A percentile compares a stretch with the other conserved stretches of the same genome.
Evolutionary conservation across 2,888 invertebrate species (phyloP).

Genomic region (Ganaspis brasiliensis): DNA sequence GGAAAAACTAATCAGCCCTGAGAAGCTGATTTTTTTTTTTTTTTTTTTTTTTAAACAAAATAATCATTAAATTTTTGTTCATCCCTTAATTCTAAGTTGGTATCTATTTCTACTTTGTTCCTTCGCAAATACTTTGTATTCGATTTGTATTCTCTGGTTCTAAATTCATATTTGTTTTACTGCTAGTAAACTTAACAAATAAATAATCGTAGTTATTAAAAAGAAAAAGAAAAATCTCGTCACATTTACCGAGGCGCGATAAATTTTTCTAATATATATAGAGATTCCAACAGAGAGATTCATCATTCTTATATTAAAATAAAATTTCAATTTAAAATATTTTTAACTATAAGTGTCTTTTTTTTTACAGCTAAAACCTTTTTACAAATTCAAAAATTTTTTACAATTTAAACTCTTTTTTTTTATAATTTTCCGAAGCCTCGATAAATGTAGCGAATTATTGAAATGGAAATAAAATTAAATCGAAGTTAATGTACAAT

Average conservation of each 20-base stretch:
- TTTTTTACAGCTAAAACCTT: not conserved
- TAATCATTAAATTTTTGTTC: conserved; percentile 15
- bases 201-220: not conserved
- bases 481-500: conserved; percentile 23
- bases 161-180: conserved; percentile 14
- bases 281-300: not conserved
- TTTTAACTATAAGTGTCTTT: not conserved
- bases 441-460: conserved; percentile 10
- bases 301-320: conserved; percentile 4
- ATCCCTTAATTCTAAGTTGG: conserved; percentile 9
- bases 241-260: conserved; percentile 21
- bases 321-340: not conserved
- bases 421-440: conserved; percentile 2
- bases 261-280: not conserved
- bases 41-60: conserved; percentile 10
- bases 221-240: not conserved
- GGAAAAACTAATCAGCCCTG: not conserved
- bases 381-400: too few relatives aligned
- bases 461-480: conserved; percentile 18
- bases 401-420: not conserved
- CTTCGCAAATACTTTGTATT: conserved; percentile 24
- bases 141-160: conserved; percentile 34
- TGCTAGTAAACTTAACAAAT: not conserved
- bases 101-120: conserved; percentile 41
- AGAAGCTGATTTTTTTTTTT: not conserved